Conservation (phyloP, 2,113 vertebrate species). For the Telmatochromis bifrenatus region DNA sequence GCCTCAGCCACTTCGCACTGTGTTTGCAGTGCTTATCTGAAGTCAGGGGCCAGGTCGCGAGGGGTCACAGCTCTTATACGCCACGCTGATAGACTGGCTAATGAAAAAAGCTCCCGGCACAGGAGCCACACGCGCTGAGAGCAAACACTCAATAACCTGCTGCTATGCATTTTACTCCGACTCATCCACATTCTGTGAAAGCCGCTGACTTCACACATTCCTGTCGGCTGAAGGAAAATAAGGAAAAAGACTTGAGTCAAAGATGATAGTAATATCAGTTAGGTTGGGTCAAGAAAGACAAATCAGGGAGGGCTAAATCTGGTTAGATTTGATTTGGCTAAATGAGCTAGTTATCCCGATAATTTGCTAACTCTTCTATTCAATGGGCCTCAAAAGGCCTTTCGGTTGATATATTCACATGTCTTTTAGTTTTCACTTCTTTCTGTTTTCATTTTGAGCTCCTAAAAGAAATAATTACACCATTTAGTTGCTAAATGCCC, state of each 20-base stretch:
- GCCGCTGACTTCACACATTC: background rate
- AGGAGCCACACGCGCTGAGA: background rate
- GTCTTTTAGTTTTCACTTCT: background rate
- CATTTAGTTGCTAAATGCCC: background rate
- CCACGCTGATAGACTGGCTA: constrained; percentile 56
- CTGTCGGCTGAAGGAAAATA: background rate
- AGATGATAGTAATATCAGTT: background rate
- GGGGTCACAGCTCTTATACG: constrained; percentile 49
- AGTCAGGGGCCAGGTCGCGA: constrained; percentile 35
- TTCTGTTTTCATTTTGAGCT: background rate
- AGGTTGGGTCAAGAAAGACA: background rate
- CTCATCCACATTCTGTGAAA: background rate
- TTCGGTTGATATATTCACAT: background rate
- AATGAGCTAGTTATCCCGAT: background rate
- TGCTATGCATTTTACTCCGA: background rate
- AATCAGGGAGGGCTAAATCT: background rate
- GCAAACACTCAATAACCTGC: background rate
- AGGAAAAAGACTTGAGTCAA: background rate
- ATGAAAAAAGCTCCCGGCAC: constrained; percentile 29
- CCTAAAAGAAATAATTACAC: background rate
- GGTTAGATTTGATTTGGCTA: background rate
- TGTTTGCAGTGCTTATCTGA: constrained; percentile 58
- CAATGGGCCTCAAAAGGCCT: background rate
- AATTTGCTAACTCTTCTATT: background rate
- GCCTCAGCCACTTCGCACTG: constrained; percentile 26